Base-by-base conservation (phyloP, 2,888 invertebrate species). In the Drosophila rubida region DNA sequence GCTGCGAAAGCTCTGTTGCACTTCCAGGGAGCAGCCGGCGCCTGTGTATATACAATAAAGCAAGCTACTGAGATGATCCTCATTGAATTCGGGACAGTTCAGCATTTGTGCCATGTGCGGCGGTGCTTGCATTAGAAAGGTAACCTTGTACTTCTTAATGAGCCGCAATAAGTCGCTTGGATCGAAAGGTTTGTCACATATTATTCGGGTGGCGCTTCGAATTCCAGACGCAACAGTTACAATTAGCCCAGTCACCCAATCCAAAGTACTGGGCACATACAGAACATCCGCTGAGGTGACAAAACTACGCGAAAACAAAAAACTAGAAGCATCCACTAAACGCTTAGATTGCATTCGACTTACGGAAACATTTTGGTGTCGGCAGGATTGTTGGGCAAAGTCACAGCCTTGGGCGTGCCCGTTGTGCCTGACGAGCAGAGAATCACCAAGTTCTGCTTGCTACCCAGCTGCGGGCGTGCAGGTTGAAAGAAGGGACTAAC, bases 401-500 rank as follows among this genome's bases (percentile, higher is more conserved):
- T 82, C 55, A 49, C 81, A 13, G 76, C 78, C 55, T 89, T 89
- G 1, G 87, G 85, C 4, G 60, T 23, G 1, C 89, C 89, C 0
- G 87, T 89, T 1, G 87, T 86, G 9, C 90, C 89, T n/a, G 88
- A 86, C 0, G 89, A 76, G 30, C 88, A 83, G 0, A 88, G 57
- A 61, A 90, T 87, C 0, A 79, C 81, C 7, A 84, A 79, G 3
- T 75, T 76, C 54, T 86, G 80, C 54, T 75, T 74, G 2, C 70
- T 75, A 9, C 82, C 82, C 11, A 70, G 45, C 9, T 71, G 69
- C 3, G 78, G 65, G 11, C 59, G 62, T 16, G 72, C 63, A 0
- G 84, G 84, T 25, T 25, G 30, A 27, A 63, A 68, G 25, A 45
- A 27, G 0, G 4, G 30, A 14, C 35, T 32, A 0, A 50, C 9